Base-by-base conservation (phyloP, 1,140 invertebrate species). In the Aporrectodea caliginosa region DNA sequence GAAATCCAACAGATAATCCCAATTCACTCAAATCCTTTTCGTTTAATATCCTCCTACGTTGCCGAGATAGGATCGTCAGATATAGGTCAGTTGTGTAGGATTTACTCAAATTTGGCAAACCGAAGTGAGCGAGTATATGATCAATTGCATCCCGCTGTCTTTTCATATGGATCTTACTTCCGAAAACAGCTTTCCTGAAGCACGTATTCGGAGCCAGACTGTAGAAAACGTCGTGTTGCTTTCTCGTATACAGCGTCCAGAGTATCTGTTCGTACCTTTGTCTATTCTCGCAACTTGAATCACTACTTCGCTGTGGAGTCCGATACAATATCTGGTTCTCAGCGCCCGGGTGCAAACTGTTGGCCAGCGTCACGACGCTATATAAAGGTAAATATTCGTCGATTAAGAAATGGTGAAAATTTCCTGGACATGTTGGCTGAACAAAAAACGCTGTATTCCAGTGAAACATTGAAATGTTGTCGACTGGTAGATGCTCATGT, bases 381-480 rank as follows among this genome's bases (percentile, higher is more conserved):
- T 70, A 78, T 16, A 78, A n/a, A 22, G 68, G 68, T 12, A 78
- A n/a, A 72, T 31, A 78, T 69, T 32, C 27, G 35, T 78, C 77
- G 1, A 32, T 32, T 30, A 34, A 78, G 35, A 78, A 78, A 72
- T 78, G 77, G 27, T 78, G 69, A 78, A 78, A 70, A 32, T 78
- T 78, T 1, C 30, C 69, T 0, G 58, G 68, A 71, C 77, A 78
- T 12, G 69, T 30, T 2, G 77, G 68, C 31, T 30, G 2, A 32
- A 72, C 31, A 30, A 78, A 78, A 32, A 70, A 78, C 29, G 77
- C 77, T 12, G 77, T 69, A 16, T 33, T 58, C 69, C 29, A 22
- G 69, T 31, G 16, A 69, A 70, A 31, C 43, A 0, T 31, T 29
- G 31, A 12, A 22, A 22, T 33, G 1, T 6, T 33, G 1, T 34